phyloP scores from a whole-genome alignment of 2,113 vertebrate genomes.

The Blennius ocellaris region DNA sequence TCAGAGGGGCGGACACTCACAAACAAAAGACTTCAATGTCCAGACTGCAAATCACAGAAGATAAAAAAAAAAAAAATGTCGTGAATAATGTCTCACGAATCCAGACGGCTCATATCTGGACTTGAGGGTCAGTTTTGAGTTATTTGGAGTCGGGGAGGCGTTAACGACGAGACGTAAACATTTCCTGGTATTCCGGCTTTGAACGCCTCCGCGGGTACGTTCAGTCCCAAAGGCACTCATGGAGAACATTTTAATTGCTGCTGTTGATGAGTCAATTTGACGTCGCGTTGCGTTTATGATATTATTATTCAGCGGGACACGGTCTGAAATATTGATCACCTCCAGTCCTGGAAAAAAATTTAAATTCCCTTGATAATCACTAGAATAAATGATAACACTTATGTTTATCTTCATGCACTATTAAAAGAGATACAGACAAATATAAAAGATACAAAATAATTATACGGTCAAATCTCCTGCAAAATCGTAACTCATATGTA shows the following conservation, averaged over 20 bases:
- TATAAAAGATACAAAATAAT: no score
- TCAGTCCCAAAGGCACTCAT: conserved; percentile 47
- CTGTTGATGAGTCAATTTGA: conserved; percentile 21
- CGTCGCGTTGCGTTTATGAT: conserved; percentile 6
- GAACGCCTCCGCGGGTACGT: conserved; percentile 6
- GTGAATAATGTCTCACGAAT: no score
- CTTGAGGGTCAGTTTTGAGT: neutral
- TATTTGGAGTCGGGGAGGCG: neutral
- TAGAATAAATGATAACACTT: no score
- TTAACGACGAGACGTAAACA: neutral
- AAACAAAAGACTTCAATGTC: conserved; percentile 38
- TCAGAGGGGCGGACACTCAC: conserved; percentile 30
- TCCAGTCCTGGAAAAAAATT: no score
- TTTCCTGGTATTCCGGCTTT: conserved; percentile 30
- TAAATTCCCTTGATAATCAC: no score
- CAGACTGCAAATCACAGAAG: neutral
- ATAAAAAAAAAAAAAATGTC: neutral
- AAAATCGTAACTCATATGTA: no score
- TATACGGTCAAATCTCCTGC: no score
- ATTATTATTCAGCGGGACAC: neutral
- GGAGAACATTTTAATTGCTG: conserved; percentile 75
- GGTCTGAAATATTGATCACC: neutral
- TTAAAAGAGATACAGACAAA: no score
- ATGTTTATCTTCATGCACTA: no score
- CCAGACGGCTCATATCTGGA: neutral